Evolutionary conservation across 35 echinoderm and acorn worm genomes (phyloP).

Genomic region (Heliocidaris tuberculata): DNA sequence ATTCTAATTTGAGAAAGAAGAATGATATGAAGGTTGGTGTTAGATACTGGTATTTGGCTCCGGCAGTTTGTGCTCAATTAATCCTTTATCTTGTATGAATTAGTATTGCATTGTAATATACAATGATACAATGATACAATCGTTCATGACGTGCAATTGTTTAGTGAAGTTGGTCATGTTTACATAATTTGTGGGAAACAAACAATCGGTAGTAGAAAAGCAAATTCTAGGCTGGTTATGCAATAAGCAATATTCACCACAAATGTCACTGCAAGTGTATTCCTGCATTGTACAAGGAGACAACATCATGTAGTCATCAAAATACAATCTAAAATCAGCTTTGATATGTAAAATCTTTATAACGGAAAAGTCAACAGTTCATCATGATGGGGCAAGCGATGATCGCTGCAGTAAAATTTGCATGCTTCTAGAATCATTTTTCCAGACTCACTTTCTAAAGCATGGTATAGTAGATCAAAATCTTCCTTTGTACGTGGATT

Average conservation of each 20-base stretch:
- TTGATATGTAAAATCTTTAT: background rate
- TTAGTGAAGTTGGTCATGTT: background rate
- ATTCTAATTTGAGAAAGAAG: conserved; percentile 58
- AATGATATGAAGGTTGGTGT: background rate
- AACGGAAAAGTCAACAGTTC: background rate
- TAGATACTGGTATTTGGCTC: background rate
- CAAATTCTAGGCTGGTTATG: no score
- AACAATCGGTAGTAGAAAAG: no score
- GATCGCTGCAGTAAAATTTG: background rate
- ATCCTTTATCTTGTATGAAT: no score
- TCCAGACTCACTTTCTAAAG: conserved; percentile 87
- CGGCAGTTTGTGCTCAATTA: background rate
- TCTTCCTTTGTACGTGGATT: conserved; percentile 96
- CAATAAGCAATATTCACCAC: background rate
- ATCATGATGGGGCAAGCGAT: background rate
- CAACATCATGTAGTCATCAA: background rate
- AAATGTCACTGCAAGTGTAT: no score
- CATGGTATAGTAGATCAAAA: conserved; percentile 97
- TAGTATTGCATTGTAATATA: background rate
- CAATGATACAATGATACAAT: background rate
- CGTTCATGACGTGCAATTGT: background rate
- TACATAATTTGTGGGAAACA: no score
- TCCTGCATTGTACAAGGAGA: background rate
- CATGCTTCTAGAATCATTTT: background rate
- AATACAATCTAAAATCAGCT: background rate